Evolutionary conservation across 2,888 invertebrate genomes (phyloP).

Genomic region (Opisthograptis luteolata): DNA sequence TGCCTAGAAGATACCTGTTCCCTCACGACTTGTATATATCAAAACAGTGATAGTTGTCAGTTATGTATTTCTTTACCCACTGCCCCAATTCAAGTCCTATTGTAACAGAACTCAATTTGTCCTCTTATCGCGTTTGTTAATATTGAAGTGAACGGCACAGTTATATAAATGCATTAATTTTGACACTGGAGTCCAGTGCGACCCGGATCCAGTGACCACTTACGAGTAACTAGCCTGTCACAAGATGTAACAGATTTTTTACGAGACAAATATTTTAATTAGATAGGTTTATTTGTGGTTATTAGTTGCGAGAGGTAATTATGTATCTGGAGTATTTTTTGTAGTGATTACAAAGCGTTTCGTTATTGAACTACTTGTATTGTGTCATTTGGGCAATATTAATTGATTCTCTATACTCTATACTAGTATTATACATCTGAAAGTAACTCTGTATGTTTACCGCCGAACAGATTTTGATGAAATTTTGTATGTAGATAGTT

Average conservation of each 20-base stretch:
- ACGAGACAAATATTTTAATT: slow-evolving; percentile 5
- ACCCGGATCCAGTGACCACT: slow-evolving; percentile 19
- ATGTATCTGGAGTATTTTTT: not conserved
- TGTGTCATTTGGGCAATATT: too few relatives aligned
- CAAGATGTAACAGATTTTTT: slow-evolving; percentile 10
- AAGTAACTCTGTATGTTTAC: too few relatives aligned
- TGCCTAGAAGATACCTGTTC: too few relatives aligned
- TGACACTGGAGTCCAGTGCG: slow-evolving; percentile 12
- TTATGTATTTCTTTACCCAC: slow-evolving; percentile 13
- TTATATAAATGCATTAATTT: slow-evolving; percentile 16
- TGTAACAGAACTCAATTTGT: slow-evolving; percentile 8
- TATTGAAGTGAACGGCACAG: slow-evolving; percentile 10
- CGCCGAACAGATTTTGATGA: too few relatives aligned
- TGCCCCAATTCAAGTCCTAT: slow-evolving; percentile 9
- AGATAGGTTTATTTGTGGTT: not conserved
- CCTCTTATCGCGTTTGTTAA: slow-evolving; percentile 15
- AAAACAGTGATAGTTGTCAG: slow-evolving; percentile 9
- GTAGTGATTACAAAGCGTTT: too few relatives aligned
- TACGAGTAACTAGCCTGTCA: slow-evolving; percentile 8
- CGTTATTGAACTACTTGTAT: too few relatives aligned
- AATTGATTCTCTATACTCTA: too few relatives aligned
- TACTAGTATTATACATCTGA: too few relatives aligned
- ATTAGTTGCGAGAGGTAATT: too few relatives aligned
- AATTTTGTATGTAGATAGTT: too few relatives aligned
- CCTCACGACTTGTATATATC: not conserved